phyloP scores from a whole-genome alignment of 2,797 vertebrate species.

The Pseudocheirus occidentalis region DNA sequence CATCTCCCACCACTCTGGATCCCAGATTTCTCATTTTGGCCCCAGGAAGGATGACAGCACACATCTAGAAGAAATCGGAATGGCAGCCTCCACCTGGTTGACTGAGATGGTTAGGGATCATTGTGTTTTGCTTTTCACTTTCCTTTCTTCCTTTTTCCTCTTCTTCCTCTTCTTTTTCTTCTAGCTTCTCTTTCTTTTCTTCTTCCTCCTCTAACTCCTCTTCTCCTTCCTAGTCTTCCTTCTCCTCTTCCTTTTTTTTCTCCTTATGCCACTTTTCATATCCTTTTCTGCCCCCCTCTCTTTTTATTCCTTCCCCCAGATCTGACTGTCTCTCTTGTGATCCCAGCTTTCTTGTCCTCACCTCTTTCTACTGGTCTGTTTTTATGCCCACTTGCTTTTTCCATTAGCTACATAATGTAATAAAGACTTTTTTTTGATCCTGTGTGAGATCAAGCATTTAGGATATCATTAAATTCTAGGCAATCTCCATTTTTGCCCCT shows the following conservation, averaged over 20 bases:
- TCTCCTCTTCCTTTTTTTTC: background rate
- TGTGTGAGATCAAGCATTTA: background rate
- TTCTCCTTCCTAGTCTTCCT: background rate
- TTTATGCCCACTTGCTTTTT: background rate
- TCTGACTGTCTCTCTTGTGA: background rate
- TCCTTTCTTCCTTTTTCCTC: background rate
- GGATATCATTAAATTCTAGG: slow-evolving; percentile 21
- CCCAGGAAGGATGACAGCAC: background rate
- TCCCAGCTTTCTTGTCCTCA: too few species aligned
- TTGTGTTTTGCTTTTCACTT: background rate
- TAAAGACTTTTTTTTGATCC: background rate
- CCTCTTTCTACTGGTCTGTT: background rate
- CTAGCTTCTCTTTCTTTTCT: background rate
- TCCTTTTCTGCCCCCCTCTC: background rate
- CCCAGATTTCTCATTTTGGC: background rate
- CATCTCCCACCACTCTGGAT: background rate
- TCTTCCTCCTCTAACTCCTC: background rate
- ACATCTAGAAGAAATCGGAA: background rate
- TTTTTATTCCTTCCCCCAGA: background rate
- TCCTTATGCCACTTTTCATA: background rate
- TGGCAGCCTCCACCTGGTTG: background rate
- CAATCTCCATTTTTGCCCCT: slow-evolving; percentile 3
- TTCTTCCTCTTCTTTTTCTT: background rate
- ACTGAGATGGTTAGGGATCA: background rate
- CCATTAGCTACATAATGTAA: background rate